These are phyloP conservation scores for Chloroceryle inda DNA, from an alignment of 2,797 vertebrate genomes.

Conservation along the genomic window DNA sequence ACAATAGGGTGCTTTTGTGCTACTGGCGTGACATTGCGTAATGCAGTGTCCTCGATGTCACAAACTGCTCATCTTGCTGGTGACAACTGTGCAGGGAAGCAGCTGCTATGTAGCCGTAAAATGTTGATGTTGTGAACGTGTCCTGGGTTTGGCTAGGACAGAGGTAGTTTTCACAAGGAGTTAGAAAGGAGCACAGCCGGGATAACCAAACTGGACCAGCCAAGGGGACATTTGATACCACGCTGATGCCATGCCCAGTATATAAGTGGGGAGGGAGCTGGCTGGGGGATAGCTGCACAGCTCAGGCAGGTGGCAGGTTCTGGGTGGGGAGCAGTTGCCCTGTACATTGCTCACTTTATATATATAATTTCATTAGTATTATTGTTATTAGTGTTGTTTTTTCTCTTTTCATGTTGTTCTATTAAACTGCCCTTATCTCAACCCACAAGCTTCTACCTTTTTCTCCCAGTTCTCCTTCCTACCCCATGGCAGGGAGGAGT, in stretches of 20 bases:
- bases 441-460: neutral
- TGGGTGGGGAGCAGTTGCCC: neutral
- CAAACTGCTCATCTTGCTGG: slow-evolving; percentile 29
- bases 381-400: neutral
- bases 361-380: neutral
- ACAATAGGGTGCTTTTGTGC: slow-evolving; percentile 7
- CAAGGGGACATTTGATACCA: neutral
- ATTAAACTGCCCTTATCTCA: neutral
- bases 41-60: slow-evolving; percentile 32
- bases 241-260: neutral
- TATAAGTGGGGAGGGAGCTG: neutral
- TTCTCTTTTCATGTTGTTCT: neutral
- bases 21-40: neutral
- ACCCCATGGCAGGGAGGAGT: neutral
- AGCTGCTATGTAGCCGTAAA: neutral
- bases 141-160: neutral
- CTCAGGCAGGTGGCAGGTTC: neutral
- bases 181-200: neutral
- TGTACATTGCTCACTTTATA: neutral
- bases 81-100: neutral
- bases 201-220: neutral
- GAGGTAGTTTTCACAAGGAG: neutral
- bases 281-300: neutral
- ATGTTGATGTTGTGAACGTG: neutral
- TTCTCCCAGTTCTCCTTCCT: neutral